phyloP scores from a whole-genome alignment of 2,888 invertebrate genomes.

The Lymantria dispar region DNA sequence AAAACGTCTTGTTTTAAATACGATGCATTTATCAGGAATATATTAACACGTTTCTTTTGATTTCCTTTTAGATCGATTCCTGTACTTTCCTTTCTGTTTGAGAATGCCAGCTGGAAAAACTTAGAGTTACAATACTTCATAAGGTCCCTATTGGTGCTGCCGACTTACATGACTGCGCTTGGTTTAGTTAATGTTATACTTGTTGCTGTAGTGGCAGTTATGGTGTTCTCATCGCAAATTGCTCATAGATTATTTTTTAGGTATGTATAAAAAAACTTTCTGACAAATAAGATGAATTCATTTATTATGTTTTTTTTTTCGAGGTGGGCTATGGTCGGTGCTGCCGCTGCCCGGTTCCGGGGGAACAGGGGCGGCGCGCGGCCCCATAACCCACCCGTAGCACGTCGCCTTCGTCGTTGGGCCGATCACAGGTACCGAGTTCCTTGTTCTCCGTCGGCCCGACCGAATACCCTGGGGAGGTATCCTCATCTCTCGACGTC shows the following conservation, averaged over 20 bases:
- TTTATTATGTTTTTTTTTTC: too few species aligned
- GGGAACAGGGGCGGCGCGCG: too few species aligned
- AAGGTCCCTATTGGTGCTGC: constrained; percentile 79
- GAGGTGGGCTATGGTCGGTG: too few species aligned
- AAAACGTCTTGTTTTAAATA: too few species aligned
- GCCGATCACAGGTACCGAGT: too few species aligned
- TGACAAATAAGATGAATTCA: background rate
- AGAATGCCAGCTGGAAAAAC: constrained; percentile 57
- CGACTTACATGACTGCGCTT: constrained; percentile 84
- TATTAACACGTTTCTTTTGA: background rate
- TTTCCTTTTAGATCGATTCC: constrained; percentile 53
- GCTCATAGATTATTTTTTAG: constrained; percentile 85
- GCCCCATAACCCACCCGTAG: too few species aligned
- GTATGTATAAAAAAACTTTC: constrained; percentile 50
- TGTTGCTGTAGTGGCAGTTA: constrained; percentile 74
- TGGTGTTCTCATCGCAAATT: constrained; percentile 87
- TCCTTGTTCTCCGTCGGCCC: too few species aligned
- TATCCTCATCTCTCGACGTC: too few species aligned
- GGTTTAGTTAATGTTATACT: constrained; percentile 82
- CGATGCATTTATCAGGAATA: too few species aligned
- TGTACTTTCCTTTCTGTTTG: constrained; percentile 48
- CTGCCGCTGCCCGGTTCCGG: too few species aligned
- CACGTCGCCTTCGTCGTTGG: too few species aligned
- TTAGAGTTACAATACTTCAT: constrained; percentile 65
- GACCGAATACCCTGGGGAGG: too few species aligned